Percentiles rank a stretch among this genome's conserved stretches.
Evolutionary conservation across 2,113 vertebrate genomes (phyloP).

Genomic region (Erythrocercus mccallii): DNA sequence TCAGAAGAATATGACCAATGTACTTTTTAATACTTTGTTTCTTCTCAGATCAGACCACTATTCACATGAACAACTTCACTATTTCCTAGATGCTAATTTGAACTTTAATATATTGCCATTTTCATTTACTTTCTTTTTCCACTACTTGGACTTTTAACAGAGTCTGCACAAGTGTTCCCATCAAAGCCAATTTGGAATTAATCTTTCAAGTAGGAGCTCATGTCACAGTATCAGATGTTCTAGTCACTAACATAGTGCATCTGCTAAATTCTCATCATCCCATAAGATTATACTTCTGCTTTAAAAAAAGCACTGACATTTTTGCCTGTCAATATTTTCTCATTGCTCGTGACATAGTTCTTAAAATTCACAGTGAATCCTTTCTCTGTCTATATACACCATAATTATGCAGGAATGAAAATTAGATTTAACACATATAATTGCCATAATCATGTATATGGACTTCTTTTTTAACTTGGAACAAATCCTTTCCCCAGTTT

Average conservation of each 20-base stretch:
- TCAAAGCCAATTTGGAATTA: not conserved
- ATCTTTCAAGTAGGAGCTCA: constrained; percentile 7
- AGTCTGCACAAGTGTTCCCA: not conserved
- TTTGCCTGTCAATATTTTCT: constrained; percentile 53
- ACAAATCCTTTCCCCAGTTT: not conserved
- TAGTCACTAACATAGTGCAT: not conserved
- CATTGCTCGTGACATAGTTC: constrained; percentile 49
- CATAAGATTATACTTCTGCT: not conserved
- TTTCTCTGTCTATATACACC: constrained; percentile 1
- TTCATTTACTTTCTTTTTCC: not conserved
- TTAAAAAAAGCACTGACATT: constrained; percentile 61
- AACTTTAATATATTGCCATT: not conserved
- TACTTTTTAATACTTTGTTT: not conserved
- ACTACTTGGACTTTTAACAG: not conserved
- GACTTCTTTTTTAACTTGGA: not conserved
- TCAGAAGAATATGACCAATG: not conserved
- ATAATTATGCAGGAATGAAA: constrained; percentile 40
- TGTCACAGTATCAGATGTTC: constrained; percentile 36
- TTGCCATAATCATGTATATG: not conserved
- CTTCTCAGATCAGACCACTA: not conserved
- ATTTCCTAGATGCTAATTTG: not conserved
- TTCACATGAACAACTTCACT: not conserved
- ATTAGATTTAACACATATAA: constrained; percentile 26
- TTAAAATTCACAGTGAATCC: constrained; percentile 8
- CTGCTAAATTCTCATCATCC: constrained; percentile 23